Percentiles rank a stretch among this genome's conserved stretches.
Evolutionary conservation across 2,113 vertebrate species (phyloP).

Genomic region (Prinia subflava): DNA sequence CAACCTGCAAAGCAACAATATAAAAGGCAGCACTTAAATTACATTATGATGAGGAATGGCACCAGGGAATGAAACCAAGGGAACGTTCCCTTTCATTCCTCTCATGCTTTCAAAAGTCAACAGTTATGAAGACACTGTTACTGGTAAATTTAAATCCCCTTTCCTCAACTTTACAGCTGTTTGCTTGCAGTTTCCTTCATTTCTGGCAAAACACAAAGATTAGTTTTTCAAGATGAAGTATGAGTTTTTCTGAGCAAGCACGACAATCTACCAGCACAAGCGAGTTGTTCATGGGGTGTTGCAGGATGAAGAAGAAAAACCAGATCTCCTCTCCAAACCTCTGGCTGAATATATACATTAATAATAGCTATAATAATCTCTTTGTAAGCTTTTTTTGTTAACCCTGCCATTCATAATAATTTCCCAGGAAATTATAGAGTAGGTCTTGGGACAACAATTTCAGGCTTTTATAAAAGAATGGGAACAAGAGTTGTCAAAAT

Average conservation of each 20-base stretch:
- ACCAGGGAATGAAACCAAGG: slow-evolving; percentile 15
- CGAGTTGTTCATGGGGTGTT: not conserved
- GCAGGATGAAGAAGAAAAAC: not conserved
- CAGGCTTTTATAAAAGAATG: slow-evolving; percentile 3
- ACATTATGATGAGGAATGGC: slow-evolving; percentile 32
- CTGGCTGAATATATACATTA: not conserved
- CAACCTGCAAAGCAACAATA: slow-evolving; percentile 50
- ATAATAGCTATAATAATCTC: not conserved
- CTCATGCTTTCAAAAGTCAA: not conserved
- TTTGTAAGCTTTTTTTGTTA: not conserved
- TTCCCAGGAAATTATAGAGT: not conserved
- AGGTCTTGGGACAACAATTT: not conserved
- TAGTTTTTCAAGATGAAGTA: not conserved
- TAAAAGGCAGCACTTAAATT: slow-evolving; percentile 29
- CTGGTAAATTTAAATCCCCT: not conserved
- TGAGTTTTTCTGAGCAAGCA: not conserved
- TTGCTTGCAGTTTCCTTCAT: not conserved
- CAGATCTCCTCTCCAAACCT: not conserved
- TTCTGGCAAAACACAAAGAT: slow-evolving; percentile 7
- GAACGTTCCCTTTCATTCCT: slow-evolving; percentile 13
- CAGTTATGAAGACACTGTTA: not conserved
- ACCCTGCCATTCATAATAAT: not conserved
- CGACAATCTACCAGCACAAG: not conserved
- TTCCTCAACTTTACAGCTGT: not conserved
- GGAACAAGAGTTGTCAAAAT: not conserved